These are phyloP conservation scores for Drosophila heteroneura DNA, from an alignment of 2,888 invertebrate genomes.

Conservation along the genomic window DNA sequence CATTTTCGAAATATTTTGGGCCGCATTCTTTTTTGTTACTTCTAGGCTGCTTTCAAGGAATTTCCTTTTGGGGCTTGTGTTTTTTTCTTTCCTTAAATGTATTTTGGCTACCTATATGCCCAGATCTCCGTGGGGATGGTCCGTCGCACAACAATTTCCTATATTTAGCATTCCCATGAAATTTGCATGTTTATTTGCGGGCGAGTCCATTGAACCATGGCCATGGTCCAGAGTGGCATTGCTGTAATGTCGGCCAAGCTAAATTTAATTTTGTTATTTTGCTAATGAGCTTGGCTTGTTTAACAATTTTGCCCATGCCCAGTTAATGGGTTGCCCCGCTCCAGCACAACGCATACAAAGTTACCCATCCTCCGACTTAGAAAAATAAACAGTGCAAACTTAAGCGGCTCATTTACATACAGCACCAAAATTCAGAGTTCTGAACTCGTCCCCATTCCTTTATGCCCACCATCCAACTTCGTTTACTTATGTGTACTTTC, in stretches of 20 bases:
- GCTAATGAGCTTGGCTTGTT: slow-evolving; percentile 69
- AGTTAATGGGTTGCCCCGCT: slow-evolving; percentile 34
- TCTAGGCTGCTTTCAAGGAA: background rate
- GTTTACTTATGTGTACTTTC: background rate
- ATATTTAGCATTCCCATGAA: slow-evolving; percentile 66
- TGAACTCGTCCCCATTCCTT: background rate
- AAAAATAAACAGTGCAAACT: slow-evolving; percentile 18
- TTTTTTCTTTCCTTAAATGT: background rate
- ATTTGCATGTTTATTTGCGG: slow-evolving; percentile 70
- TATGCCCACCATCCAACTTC: slow-evolving; percentile 13
- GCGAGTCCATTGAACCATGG: slow-evolving; percentile 42
- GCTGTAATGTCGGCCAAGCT: slow-evolving; percentile 28
- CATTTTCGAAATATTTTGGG: background rate
- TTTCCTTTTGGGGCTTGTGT: background rate
- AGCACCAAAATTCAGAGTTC: slow-evolving; percentile 1
- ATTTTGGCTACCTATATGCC: slow-evolving; percentile 8
- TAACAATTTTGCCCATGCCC: slow-evolving; percentile 38
- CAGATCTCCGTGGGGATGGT: background rate
- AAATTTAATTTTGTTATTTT: slow-evolving; percentile 76
- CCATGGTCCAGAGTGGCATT: slow-evolving; percentile 21
- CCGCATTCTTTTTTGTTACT: background rate
- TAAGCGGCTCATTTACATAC: slow-evolving; percentile 11
- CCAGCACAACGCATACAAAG: background rate
- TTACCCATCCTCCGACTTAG: background rate
- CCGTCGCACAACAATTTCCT: slow-evolving; percentile 28